Evolutionary conservation across 2,888 invertebrate genomes (phyloP).

Genomic region (Congeria kusceri): DNA sequence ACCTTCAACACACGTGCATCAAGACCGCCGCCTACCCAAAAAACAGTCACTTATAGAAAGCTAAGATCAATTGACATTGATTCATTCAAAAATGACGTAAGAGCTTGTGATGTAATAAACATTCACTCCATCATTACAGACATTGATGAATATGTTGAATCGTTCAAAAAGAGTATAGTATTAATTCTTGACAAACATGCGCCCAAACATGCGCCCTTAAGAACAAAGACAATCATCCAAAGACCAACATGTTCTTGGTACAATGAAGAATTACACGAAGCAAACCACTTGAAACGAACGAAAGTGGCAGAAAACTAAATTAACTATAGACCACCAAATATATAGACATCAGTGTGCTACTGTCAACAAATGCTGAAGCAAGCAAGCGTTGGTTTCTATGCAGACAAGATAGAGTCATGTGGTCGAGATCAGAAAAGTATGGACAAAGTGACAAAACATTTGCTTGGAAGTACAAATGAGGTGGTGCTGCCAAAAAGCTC

Average conservation of each 20-base stretch:
- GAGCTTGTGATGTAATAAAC: constrained; percentile 12
- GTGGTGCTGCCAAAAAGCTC: constrained; percentile 13
- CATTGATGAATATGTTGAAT: constrained; percentile 29
- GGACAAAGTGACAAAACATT: constrained; percentile 38
- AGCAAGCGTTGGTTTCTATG: constrained; percentile 34
- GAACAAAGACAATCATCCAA: constrained; percentile 40
- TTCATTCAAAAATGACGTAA: constrained; percentile 27
- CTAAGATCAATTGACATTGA: constrained; percentile 35
- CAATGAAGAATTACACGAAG: constrained; percentile 49
- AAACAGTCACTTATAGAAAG: constrained; percentile 43
- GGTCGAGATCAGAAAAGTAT: constrained; percentile 40
- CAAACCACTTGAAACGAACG: constrained; percentile 44
- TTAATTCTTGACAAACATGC: constrained; percentile 48
- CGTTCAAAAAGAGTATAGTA: constrained; percentile 12
- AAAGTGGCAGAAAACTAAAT: constrained; percentile 45
- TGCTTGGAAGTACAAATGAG: constrained; percentile 50
- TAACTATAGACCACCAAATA: constrained; percentile 43
- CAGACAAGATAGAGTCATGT: constrained; percentile 46
- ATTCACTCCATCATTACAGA: constrained; percentile 2
- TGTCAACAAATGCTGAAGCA: constrained; percentile 34
- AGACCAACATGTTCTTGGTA: constrained; percentile 49
- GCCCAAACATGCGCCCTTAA: constrained; percentile 47
- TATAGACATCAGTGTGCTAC: constrained; percentile 47
- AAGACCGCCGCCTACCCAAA: constrained; percentile 32
- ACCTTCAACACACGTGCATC: constrained; percentile 17